Base-by-base conservation (phyloP, 2,888 invertebrate genomes). In the Drosophila setosimentum region DNA sequence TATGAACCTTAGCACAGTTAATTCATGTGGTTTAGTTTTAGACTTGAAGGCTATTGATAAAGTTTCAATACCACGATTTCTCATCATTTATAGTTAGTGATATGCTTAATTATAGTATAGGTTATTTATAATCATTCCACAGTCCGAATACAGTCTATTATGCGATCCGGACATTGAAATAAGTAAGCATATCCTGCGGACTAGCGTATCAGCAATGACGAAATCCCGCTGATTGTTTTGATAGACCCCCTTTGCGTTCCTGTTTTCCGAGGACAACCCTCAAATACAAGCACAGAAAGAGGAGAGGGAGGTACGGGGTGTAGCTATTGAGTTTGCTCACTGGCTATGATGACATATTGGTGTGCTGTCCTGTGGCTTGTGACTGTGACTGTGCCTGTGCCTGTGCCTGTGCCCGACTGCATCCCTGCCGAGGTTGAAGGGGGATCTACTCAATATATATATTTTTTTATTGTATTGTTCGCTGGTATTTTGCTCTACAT, bases 301-400 rank as follows among this genome's bases (percentile, higher is more conserved):
- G 21, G 24, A 24, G 21, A 8, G 24, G 21, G 11, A 21, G 48
- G 0, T 13, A 0, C 16, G 64, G 55, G 66, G 49, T 33, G 54
- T 64, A 35, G 64, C 62, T 54, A 58, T 55, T 21, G 68, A 69
- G 67, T 55, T 78, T 66, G 42, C 63, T 73, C 57, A 61, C 66
- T 55, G 63, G 68, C 87, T 88, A 86, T 90, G 90, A 86, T 88
- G 90, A 88, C 90, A 88, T 88, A 90, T 88, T 90, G 87, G 82
- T 81, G 78, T 72, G 74, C 55, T 66, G 67, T 65, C 55, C 57
- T 77, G 73, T 54, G 72, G 68, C 66, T 64, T 71, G 80, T 60
- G 49, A n/a, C 32, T 70, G 37, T 3, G 21, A 21, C n/a, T 21
- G 40, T n/a, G 18, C 21, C 51, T 32, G n/a, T n/a, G n/a, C n/a